A percentile compares a stretch with the other conserved stretches of the same genome.
Evolutionary conservation across 2,888 invertebrate genomes (phyloP).

Genomic region (Pycnomerus fuliginosus): DNA sequence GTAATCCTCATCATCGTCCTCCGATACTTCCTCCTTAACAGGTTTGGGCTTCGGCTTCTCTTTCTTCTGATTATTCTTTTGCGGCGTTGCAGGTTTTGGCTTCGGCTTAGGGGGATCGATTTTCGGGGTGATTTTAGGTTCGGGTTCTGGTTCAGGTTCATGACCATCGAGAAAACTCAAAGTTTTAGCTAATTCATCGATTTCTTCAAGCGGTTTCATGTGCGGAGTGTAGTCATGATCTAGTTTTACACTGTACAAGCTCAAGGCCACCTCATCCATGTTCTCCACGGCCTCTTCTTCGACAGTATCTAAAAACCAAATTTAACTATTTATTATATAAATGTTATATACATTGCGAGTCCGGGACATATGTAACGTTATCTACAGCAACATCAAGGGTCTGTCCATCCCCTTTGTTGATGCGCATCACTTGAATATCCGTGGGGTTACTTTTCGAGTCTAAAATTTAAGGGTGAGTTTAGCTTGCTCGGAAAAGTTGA

Average conservation of each 20-base stretch:
- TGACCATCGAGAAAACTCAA: constrained; percentile 48
- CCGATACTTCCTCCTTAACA: constrained; percentile 9
- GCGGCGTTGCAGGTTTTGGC: constrained; percentile 4
- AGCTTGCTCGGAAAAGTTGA: constrained; percentile 12
- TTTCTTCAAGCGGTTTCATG: constrained; percentile 50
- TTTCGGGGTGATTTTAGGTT: constrained; percentile 14
- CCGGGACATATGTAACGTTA: constrained; percentile 50
- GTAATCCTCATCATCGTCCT: too few relatives aligned
- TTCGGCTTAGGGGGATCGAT: constrained; percentile 14
- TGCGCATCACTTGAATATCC: constrained; percentile 48
- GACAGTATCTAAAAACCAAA: neutral
- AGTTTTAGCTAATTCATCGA: constrained; percentile 50
- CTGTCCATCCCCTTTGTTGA: constrained; percentile 47
- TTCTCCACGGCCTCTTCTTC: neutral
- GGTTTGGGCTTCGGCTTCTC: constrained; percentile 3
- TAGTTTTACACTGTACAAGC: constrained; percentile 63
- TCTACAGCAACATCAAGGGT: constrained; percentile 53
- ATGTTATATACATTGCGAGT: constrained; percentile 21
- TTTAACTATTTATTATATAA: neutral
- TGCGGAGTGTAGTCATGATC: constrained; percentile 75
- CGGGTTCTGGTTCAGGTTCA: constrained; percentile 24
- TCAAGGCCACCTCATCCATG: constrained; percentile 49
- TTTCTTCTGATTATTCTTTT: too few relatives aligned
- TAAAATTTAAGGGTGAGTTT: constrained; percentile 29
- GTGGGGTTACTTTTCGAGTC: constrained; percentile 44